A percentile compares a stretch with the other conserved stretches of the same genome.
phyloP scores from a whole-genome alignment of 2,113 vertebrate species.

The Hemibagrus wyckioides region DNA sequence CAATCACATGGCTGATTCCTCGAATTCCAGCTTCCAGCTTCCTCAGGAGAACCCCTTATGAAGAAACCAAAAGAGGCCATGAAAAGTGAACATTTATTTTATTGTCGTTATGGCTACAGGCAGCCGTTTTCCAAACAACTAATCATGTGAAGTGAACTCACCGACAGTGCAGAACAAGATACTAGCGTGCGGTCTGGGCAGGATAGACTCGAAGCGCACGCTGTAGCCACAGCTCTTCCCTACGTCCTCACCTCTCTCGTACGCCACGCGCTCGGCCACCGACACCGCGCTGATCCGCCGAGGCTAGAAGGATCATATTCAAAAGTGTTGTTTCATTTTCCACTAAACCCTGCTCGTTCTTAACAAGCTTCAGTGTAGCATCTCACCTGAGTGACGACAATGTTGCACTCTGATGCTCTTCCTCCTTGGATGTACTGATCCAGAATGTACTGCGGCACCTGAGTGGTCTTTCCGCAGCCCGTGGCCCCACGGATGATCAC shows the following conservation, averaged over 20 bases:
- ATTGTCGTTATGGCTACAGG: neutral
- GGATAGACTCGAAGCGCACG: slow-evolving; percentile 91
- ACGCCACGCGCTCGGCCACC: slow-evolving; percentile 89
- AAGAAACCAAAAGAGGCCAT: neutral
- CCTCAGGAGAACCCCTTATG: slow-evolving; percentile 87
- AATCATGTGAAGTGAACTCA: slow-evolving; percentile 61
- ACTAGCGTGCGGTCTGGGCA: slow-evolving; percentile 92
- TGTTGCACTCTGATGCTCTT: slow-evolving; percentile 87
- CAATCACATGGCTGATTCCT: slow-evolving; percentile 96
- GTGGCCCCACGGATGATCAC: slow-evolving; percentile 94
- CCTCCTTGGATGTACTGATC: slow-evolving; percentile 80
- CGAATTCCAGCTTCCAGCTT: slow-evolving; percentile 94
- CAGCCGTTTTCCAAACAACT: neutral
- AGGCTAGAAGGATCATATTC: slow-evolving; percentile 76
- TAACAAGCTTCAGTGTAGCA: neutral
- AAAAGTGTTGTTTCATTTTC: no score
- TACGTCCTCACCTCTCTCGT: slow-evolving; percentile 85
- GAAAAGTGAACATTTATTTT: neutral
- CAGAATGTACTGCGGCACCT: slow-evolving; percentile 95
- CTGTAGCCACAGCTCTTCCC: slow-evolving; percentile 97
- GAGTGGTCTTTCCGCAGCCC: slow-evolving; percentile 96
- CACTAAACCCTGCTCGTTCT: neutral
- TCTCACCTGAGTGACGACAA: slow-evolving; percentile 94
- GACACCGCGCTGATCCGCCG: slow-evolving; percentile 94
- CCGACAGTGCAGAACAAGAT: slow-evolving; percentile 96